These are phyloP conservation scores for Anarrhichthys ocellatus DNA, from an alignment of 2,113 vertebrate species.

Conservation along the genomic window DNA sequence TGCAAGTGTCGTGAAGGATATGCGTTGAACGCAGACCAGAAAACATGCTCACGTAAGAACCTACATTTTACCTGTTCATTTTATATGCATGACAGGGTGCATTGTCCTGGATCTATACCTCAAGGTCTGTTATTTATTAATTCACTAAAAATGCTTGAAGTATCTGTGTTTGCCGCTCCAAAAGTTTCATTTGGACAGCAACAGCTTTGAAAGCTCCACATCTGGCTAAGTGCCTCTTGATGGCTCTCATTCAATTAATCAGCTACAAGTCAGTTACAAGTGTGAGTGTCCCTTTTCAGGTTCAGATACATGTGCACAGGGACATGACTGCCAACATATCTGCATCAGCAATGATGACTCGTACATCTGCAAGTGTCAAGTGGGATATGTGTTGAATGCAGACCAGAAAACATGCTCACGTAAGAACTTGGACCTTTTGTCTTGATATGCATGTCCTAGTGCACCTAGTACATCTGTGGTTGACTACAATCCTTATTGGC, in stretches of 20 bases:
- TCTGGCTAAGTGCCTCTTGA: neutral
- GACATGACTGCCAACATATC: constrained; percentile 82
- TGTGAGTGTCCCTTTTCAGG: constrained; percentile 60
- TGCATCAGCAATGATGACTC: constrained; percentile 66
- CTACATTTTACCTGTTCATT: neutral
- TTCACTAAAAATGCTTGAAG: neutral
- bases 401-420: no score
- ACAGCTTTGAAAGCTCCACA: neutral
- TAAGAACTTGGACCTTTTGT: no score
- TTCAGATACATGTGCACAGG: constrained; percentile 70
- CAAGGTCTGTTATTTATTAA: neutral
- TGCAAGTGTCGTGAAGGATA: constrained; percentile 84
- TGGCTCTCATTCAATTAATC: neutral
- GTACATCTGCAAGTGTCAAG: no score
- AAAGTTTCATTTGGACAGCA: neutral
- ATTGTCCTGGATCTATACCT: neutral
- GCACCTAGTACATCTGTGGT: no score
- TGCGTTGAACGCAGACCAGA: constrained; percentile 82
- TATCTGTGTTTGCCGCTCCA: neutral
- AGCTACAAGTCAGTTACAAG: neutral
- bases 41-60: constrained; percentile 78
- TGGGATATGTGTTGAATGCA: no score
- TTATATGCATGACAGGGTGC: neutral
- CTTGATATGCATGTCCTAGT: no score
- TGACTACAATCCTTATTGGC: no score